Percentiles rank a stretch among this genome's conserved stretches.
Evolutionary conservation across 2,888 invertebrate species (phyloP).

Genomic region (Philereme transversata): DNA sequence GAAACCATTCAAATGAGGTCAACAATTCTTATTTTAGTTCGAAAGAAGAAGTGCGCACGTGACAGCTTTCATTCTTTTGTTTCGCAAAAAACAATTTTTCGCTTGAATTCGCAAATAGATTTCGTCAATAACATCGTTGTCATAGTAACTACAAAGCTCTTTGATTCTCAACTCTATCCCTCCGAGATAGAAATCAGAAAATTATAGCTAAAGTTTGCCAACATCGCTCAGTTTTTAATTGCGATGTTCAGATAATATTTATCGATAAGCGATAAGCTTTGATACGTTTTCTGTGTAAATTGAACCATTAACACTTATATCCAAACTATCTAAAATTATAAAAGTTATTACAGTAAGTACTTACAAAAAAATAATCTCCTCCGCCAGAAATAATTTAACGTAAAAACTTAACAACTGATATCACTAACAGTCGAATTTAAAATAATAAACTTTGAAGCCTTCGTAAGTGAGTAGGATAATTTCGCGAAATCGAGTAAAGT

Average conservation of each 20-base stretch:
- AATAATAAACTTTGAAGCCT: background rate
- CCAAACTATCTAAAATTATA: slow-evolving; percentile 1
- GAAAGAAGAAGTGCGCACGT: too few relatives aligned
- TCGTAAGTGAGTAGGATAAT: background rate
- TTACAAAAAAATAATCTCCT: background rate
- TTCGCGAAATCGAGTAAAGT: slow-evolving; percentile 24
- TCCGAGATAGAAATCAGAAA: background rate
- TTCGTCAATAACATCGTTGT: slow-evolving; percentile 7
- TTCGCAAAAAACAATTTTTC: too few relatives aligned
- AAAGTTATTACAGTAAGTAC: slow-evolving; percentile 7
- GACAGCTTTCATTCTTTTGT: too few relatives aligned
- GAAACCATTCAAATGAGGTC: too few relatives aligned
- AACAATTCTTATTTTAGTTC: too few relatives aligned
- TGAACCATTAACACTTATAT: slow-evolving; percentile 6
- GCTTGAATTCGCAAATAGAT: background rate
- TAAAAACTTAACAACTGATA: slow-evolving; percentile 2
- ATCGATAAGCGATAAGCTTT: slow-evolving; percentile 16
- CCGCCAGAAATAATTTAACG: background rate
- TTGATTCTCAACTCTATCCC: background rate
- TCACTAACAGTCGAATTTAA: slow-evolving; percentile 1
- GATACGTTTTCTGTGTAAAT: slow-evolving; percentile 4
- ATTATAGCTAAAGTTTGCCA: background rate
- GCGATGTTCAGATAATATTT: slow-evolving; percentile 15
- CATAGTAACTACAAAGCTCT: background rate
- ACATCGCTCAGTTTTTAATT: slow-evolving; percentile 12